phyloP scores from a whole-genome alignment of 2,888 invertebrate genomes.

The Plebejus anna region DNA sequence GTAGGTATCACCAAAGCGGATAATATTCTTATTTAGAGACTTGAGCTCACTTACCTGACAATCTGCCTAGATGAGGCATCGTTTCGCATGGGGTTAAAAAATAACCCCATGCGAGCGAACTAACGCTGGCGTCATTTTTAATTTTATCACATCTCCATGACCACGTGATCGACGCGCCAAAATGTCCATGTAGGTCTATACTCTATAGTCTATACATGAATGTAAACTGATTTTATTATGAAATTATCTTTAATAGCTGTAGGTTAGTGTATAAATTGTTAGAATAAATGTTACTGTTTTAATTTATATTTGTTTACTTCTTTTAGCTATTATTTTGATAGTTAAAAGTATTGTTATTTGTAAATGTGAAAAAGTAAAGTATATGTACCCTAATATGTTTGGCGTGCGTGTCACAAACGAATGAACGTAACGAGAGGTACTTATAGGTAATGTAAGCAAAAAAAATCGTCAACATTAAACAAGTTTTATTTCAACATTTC shows the following conservation, averaged over 20 bases:
- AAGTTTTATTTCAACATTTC: slow-evolving; percentile 21
- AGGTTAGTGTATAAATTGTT: neutral
- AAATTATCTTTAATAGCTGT: neutral
- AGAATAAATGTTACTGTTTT: neutral
- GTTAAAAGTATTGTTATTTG: too few species aligned
- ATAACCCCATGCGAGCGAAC: neutral
- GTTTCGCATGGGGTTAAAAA: neutral
- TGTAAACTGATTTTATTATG: neutral
- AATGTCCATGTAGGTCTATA: too few species aligned
- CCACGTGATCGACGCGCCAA: neutral
- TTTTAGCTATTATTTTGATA: neutral
- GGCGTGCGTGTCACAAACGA: too few species aligned
- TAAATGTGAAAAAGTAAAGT: too few species aligned
- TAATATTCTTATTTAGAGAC: neutral
- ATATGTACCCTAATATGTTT: too few species aligned
- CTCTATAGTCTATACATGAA: too few species aligned
- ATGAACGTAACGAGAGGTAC: neutral
- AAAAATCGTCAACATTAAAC: neutral
- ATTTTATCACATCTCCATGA: neutral
- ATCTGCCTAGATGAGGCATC: neutral
- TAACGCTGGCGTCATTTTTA: too few species aligned
- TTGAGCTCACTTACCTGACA: neutral
- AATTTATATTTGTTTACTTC: neutral
- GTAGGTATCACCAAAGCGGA: neutral
- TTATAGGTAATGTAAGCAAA: neutral